Evolutionary conservation across 2,797 vertebrate species (phyloP).

Genomic region (Morelia viridis): DNA sequence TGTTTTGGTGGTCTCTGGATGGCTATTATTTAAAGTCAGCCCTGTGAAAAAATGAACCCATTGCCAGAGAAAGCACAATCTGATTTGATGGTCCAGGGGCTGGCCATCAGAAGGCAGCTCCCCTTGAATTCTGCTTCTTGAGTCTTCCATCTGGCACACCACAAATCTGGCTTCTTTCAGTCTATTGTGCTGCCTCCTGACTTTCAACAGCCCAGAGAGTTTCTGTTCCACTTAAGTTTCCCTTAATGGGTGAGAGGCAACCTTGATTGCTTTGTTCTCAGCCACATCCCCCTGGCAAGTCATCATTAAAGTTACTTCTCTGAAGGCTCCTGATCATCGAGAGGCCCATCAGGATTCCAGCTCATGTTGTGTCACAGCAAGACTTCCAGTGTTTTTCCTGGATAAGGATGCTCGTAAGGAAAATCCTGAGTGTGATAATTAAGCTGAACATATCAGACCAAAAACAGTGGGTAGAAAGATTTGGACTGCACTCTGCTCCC

Average conservation of each 20-base stretch:
- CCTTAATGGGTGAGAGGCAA: slow-evolving; percentile 60
- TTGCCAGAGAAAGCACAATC: slow-evolving; percentile 29
- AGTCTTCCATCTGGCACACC: slow-evolving; percentile 53
- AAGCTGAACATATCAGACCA: slow-evolving; percentile 35
- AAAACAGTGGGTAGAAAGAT: slow-evolving; percentile 46
- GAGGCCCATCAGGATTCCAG: slow-evolving; percentile 38
- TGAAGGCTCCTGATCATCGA: slow-evolving; percentile 46
- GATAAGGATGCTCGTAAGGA: slow-evolving; percentile 48
- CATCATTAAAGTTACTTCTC: slow-evolving; percentile 55
- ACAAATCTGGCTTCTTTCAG: slow-evolving; percentile 53
- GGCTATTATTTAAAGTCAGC: neutral
- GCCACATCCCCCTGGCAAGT: slow-evolving; percentile 60
- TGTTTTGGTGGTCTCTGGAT: neutral
- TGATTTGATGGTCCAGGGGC: slow-evolving; percentile 38
- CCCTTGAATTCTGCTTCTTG: slow-evolving; percentile 45
- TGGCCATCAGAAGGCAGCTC: slow-evolving; percentile 41
- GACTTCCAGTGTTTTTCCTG: slow-evolving; percentile 50
- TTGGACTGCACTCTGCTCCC: neutral
- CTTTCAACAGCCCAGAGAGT: slow-evolving; percentile 53
- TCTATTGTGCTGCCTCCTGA: slow-evolving; percentile 55
- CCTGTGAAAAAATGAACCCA: slow-evolving; percentile 19
- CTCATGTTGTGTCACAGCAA: slow-evolving; percentile 61
- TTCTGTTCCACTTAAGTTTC: slow-evolving; percentile 59
- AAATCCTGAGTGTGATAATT: slow-evolving; percentile 59
- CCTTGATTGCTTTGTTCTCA: slow-evolving; percentile 53